Base-by-base conservation (phyloP, 2,797 vertebrate species). In the Acipenser oxyrinchus region DNA sequence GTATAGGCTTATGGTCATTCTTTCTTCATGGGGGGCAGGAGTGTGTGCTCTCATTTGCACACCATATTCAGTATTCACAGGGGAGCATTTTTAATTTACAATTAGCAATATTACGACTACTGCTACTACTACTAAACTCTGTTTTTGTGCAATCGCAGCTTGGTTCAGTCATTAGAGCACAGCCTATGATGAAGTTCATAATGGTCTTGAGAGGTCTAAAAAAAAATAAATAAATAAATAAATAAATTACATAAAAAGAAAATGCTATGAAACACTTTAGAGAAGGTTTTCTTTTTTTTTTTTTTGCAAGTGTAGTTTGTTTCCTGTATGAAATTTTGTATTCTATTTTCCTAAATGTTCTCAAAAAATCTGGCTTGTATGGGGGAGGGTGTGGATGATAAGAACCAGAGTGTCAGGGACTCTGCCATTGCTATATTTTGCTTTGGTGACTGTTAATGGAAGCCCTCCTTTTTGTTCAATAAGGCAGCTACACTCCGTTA, bases 321-420 rank as follows among this genome's bases (percentile, higher is more conserved):
- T 95, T 95, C 92, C 93, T 89, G 87, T 92, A 91, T 84, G 81
- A 90, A 84, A 91, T 91, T 95, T 96, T 97, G 89, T 96, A 96
- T 93, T 95, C 91, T 97, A 96, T 98, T 98, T 98, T 96, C 93
- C 88, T 96, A 96, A 94, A 93, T 88, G 84, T 91, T 90, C 80
- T 89, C 84, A 89, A 88, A 71, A 82, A 73, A 83, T 76, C 79
- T 79, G 79, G 83, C 88, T 89, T 89, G 86, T 88, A 84, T 83
- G 87, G 82, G 84, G 82, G 87, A 71, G 77, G 70, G 85, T 71
- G 80, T 85, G 83, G 84, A 81, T 83, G 81, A 81, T 78, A 82
- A 82, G 68, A 74, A 81, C 77, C 75, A 75, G 84, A 74, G 78
- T 90, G 89, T 88, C 89, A 88, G 88, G 91, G 89, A 90, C 89